phyloP scores from a whole-genome alignment of 2,113 vertebrate species.

The Apeltes quadracus region DNA sequence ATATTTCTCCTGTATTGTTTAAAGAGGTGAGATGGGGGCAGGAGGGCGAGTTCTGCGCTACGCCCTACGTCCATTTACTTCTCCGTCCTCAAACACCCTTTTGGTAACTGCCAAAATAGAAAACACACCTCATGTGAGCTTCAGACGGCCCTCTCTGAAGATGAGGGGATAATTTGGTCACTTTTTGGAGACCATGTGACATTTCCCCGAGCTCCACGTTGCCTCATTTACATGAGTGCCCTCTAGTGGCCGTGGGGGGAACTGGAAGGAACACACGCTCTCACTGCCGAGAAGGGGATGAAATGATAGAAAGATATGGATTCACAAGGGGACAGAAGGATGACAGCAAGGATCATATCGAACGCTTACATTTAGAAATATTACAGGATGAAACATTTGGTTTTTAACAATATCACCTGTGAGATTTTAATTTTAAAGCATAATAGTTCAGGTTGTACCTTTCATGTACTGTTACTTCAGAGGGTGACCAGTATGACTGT shows the following conservation, averaged over 20 bases:
- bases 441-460: too few relatives aligned
- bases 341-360: not conserved
- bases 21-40: conserved; percentile 22
- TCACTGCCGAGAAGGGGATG: conserved; percentile 29
- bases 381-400: not conserved
- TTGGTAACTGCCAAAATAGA: not conserved
- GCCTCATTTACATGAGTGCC: conserved; percentile 48
- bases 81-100: not conserved
- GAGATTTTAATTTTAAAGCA: too few relatives aligned
- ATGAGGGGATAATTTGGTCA: conserved; percentile 2
- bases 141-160: conserved; percentile 1
- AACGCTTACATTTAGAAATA: conserved; percentile 2
- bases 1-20: conserved; percentile 53
- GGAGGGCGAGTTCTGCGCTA: not conserved
- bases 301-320: conserved; percentile 49
- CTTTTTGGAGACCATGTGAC: not conserved
- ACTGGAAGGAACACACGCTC: conserved; percentile 35
- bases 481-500: too few relatives aligned
- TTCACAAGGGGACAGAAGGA: conserved; percentile 2
- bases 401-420: not conserved
- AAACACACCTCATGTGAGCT: conserved; percentile 1
- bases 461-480: too few relatives aligned
- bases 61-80: not conserved
- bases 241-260: conserved; percentile 66
- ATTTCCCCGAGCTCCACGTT: not conserved